Evolutionary conservation across 2,113 vertebrate species (phyloP), one percentile per base, ranked within the genome.

Genomic region (Reinhardtius hippoglossoides): DNA sequence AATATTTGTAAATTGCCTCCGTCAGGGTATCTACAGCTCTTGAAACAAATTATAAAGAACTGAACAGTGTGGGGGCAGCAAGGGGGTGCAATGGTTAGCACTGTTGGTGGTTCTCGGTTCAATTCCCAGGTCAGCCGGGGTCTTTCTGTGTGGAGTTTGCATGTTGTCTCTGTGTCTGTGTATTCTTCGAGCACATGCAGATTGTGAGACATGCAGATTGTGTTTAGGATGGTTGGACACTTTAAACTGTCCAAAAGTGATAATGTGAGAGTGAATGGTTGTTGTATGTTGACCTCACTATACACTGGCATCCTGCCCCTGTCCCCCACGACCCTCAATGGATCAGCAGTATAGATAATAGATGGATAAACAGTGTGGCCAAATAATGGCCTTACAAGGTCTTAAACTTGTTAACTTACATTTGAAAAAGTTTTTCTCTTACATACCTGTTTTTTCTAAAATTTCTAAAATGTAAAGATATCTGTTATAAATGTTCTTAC

Each of bases 1-100:
- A 54, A 48, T 42, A 18, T 63, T 78, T 55, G 50, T 27, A 71
- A 42, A 68, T 5, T 55, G 54, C 35, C 20, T 46, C 37, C 44
- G 9, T 27, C 44, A 14, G 42, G 44, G 23, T 50, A 46, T 63
- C 37, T n/a, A 31, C 18, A 5, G 10, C 20, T 9, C 37, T 13
- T 21, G 20, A 21, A 21, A 63, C n/a, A 2, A 10, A 44, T 24
- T 63, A 23, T 48, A 48, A 16, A 48, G 40, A 42, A 13, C 40
- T 42, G 10, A 7, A 40, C 10, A 12, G 9, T 40, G 37, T 40
- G 37, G 9, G 5, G 31, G 31, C 31, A 31, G 31, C 31, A 7
- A 31, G 6, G 31, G 6, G 37, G 9, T 40, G 37, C 37, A 40
- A 12, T 12, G 37, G 37, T 10, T 2, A 40, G 37, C 9, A 40